Evolutionary conservation across 2,888 invertebrate genomes (phyloP), one percentile per base, ranked within the genome.

Genomic region (Drosophila mercatorum): DNA sequence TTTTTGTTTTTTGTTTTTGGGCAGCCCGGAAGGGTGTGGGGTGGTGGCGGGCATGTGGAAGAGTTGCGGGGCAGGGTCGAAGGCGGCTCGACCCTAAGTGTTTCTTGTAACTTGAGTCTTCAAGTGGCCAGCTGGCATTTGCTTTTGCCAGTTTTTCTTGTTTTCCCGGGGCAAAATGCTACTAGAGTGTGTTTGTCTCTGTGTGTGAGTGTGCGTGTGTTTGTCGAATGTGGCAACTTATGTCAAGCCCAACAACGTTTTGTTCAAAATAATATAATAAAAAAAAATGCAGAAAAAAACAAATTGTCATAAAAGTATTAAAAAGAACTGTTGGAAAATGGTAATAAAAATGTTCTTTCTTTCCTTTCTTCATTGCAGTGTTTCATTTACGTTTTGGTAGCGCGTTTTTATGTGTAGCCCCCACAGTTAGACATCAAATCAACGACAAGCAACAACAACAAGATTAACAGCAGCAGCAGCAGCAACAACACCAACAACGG

Each of bases 81-180:
- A 56, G 71, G 72, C 59, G 56, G 67, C 72, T 68, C 68, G 76
- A 80, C 81, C 67, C 84, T 80, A 89, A 90, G 90, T 90, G 88
- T 88, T 88, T 89, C 90, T 83, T 89, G 90, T 83, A 89, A 88
- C 90, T 88, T 88, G 88, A 89, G 88, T 78, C 77, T 79, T 88
- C 82, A 88, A 88, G 89, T 88, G 88, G 78, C 83, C 79, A 82
- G 80, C 85, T 85, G 88, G 85, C 88, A 80, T 84, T 87, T 78
- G 76, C 81, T 75, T 83, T 83, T 86, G 75, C 75, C 86, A 73
- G 78, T 64, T 76, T 80, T 81, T 82, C 67, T 76, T 73, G 49
- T 69, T 68, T 68, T 66, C 69, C 59, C 68, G 53, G 4, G 59
- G 66, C 66, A 34, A 64, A 56, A 64, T 52, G 52, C 65, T 38